Evolutionary conservation across 2,113 vertebrate genomes (phyloP).

Genomic region (Crotalus horridus): DNA sequence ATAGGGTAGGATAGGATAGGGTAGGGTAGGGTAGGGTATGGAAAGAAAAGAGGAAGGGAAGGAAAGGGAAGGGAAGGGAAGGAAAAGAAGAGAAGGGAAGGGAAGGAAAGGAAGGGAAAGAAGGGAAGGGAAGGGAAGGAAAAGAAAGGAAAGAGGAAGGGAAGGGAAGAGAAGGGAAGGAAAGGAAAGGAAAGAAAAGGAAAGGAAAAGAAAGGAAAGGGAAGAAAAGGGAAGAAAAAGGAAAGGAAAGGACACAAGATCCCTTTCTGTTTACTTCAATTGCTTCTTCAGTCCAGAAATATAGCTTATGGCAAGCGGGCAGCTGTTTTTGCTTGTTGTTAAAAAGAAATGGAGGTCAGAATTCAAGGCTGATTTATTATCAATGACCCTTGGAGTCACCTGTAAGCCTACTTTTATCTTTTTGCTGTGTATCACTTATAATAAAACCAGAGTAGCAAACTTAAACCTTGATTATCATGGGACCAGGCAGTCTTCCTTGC

Average conservation of each 20-base stretch:
- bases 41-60: too few relatives aligned
- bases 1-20: accelerated
- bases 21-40: too few relatives aligned
- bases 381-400: not conserved
- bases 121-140: too few relatives aligned
- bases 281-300: not conserved
- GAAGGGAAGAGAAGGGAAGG: too few relatives aligned
- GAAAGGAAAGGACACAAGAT: not conserved
- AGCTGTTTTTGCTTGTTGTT: not conserved
- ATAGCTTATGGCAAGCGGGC: not conserved
- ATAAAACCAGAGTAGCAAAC: not conserved
- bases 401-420: not conserved
- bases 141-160: too few relatives aligned
- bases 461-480: not conserved
- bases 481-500: not conserved
- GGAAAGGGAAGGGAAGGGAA: too few relatives aligned
- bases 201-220: too few relatives aligned
- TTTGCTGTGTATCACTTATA: not conserved
- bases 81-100: too few relatives aligned
- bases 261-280: not conserved
- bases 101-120: too few relatives aligned
- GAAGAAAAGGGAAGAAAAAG: too few relatives aligned
- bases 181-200: too few relatives aligned
- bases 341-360: not conserved
- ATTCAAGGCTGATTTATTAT: not conserved